A percentile compares a stretch with the other conserved stretches of the same genome.
Evolutionary conservation across 2,797 vertebrate genomes (phyloP).

Genomic region (Hydrophis major): DNA sequence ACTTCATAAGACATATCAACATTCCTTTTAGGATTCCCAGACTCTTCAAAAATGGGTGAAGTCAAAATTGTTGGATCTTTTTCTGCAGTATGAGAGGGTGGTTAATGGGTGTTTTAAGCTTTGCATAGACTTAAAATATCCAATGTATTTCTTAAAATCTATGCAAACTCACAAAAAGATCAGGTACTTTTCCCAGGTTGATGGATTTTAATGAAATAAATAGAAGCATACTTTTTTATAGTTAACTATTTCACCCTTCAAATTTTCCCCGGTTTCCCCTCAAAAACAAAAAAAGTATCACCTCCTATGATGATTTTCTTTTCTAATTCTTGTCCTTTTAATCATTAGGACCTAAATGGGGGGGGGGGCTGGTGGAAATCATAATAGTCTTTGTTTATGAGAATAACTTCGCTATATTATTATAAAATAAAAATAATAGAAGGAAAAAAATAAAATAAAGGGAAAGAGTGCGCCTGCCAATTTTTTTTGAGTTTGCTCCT

Average conservation of each 20-base stretch:
- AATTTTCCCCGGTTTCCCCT: background rate
- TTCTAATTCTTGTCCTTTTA: background rate
- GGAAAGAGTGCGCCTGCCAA: background rate
- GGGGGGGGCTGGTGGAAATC: background rate
- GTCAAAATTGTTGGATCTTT: background rate
- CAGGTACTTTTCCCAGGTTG: background rate
- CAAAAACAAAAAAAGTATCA: background rate
- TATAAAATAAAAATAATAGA: background rate
- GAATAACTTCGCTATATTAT: background rate
- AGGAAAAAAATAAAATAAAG: background rate
- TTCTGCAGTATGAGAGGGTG: background rate
- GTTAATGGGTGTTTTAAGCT: background rate
- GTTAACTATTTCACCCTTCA: background rate
- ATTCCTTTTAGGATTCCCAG: background rate
- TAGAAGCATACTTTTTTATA: background rate
- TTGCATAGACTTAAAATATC: background rate
- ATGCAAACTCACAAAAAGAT: background rate
- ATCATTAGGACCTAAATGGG: background rate
- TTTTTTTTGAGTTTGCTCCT: background rate
- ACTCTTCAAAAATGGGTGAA: background rate
- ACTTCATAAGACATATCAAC: background rate
- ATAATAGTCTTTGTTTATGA: background rate
- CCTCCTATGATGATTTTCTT: background rate
- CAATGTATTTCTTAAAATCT: background rate
- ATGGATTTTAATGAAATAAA: background rate